Evolutionary conservation across 2,888 invertebrate species (phyloP).

Genomic region (Calameuta filiformis): DNA sequence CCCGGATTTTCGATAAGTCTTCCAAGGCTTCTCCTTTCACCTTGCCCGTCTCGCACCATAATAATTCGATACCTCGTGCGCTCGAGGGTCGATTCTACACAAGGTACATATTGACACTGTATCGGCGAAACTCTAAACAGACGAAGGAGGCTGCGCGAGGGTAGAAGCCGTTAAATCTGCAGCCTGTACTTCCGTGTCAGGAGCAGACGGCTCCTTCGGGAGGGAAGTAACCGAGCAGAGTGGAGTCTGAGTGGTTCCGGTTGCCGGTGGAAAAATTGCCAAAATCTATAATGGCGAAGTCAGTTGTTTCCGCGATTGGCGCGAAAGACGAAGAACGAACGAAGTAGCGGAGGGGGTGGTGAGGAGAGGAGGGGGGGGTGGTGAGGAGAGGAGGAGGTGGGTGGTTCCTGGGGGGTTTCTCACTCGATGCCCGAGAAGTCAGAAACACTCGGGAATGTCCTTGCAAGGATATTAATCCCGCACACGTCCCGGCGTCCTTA

Average conservation of each 20-base stretch:
- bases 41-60: neutral
- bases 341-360: neutral
- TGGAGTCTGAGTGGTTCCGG: neutral
- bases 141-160: neutral
- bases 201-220: neutral
- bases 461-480: too few relatives aligned
- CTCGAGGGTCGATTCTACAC: conserved; percentile 1
- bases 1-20: neutral
- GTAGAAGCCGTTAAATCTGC: conserved; percentile 1
- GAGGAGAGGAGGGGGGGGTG: neutral
- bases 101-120: conserved; percentile 1
- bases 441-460: too few relatives aligned
- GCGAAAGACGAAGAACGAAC: neutral
- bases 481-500: too few relatives aligned
- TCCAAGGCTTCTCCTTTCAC: neutral
- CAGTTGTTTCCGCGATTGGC: too few relatives aligned
- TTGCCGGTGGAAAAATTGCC: neutral
- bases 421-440: too few relatives aligned
- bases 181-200: neutral
- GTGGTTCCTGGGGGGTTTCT: too few relatives aligned
- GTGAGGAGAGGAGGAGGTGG: neutral
- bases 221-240: too few relatives aligned
- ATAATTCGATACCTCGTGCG: neutral
- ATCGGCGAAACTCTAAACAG: neutral
- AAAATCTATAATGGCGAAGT: too few relatives aligned